Evolutionary conservation across 2,113 vertebrate species (phyloP).

Genomic region (Cynocephalus volans): DNA sequence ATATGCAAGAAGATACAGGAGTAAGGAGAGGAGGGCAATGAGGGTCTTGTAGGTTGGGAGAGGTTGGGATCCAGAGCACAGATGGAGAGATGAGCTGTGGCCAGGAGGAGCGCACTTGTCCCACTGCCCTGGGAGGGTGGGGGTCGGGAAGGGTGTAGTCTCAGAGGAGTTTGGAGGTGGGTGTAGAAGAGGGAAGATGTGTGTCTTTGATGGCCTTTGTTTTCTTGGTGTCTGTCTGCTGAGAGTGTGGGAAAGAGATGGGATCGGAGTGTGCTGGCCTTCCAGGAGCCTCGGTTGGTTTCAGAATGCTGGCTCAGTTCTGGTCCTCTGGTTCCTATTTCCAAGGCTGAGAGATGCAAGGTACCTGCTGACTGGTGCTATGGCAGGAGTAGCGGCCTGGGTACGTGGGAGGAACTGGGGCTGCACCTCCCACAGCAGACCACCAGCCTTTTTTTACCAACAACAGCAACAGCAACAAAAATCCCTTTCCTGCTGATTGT

Average conservation of each 20-base stretch:
- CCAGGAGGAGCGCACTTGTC: neutral
- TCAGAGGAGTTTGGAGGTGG: neutral
- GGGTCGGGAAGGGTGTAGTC: neutral
- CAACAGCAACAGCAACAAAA: fast-evolving
- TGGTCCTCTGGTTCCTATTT: neutral
- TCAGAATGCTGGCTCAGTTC: fast-evolving
- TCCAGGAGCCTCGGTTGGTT: neutral
- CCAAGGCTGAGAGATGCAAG: no score
- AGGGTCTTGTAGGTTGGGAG: neutral
- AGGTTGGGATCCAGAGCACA: neutral
- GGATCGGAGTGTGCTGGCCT: neutral
- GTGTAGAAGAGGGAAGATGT: neutral
- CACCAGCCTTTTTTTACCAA: neutral
- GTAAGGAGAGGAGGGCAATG: fast-evolving
- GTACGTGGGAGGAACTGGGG: neutral
- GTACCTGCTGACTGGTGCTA: fast-evolving
- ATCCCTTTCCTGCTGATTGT: neutral
- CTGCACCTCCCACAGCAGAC: fast-evolving
- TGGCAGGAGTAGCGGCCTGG: fast-evolving
- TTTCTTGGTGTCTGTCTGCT: neutral
- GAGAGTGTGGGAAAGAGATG: neutral
- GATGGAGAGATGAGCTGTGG: neutral
- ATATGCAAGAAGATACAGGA: no score
- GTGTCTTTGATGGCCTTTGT: neutral
- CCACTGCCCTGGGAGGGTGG: neutral